Percentiles rank a stretch among this genome's conserved stretches.
phyloP scores from a whole-genome alignment of 64 coral and sea anemone species.

The Actinia equina region DNA sequence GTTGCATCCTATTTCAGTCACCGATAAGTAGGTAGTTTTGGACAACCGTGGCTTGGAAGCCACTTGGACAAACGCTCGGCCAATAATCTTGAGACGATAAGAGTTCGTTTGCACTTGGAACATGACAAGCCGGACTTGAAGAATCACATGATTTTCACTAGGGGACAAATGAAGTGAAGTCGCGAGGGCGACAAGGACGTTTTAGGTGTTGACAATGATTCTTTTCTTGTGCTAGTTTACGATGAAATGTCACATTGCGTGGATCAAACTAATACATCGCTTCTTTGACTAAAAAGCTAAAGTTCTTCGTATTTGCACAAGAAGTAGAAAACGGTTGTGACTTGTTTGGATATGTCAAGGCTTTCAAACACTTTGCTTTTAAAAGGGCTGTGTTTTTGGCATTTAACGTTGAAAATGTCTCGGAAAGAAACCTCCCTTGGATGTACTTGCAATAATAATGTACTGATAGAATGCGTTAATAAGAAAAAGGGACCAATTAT shows the following conservation, averaged over 20 bases:
- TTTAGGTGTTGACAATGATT: neutral
- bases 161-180: neutral
- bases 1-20: neutral
- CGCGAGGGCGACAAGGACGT: too few relatives aligned
- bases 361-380: neutral
- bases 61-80: neutral
- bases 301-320: neutral
- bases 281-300: slow-evolving; percentile 3
- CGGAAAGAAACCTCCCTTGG: neutral
- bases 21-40: neutral
- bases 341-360: slow-evolving; percentile 5
- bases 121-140: neutral
- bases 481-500: neutral
- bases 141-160: neutral
- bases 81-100: neutral
- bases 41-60: neutral
- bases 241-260: neutral
- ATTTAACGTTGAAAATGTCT: neutral
- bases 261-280: neutral
- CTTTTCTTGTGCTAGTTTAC: neutral
- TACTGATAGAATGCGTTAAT: neutral
- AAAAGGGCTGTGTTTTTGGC: neutral
- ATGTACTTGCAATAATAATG: neutral
- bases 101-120: neutral
- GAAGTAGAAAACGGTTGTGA: neutral